These are phyloP conservation scores for Synergus itoensis DNA, from an alignment of 2,888 invertebrate genomes.

Conservation along the genomic window DNA sequence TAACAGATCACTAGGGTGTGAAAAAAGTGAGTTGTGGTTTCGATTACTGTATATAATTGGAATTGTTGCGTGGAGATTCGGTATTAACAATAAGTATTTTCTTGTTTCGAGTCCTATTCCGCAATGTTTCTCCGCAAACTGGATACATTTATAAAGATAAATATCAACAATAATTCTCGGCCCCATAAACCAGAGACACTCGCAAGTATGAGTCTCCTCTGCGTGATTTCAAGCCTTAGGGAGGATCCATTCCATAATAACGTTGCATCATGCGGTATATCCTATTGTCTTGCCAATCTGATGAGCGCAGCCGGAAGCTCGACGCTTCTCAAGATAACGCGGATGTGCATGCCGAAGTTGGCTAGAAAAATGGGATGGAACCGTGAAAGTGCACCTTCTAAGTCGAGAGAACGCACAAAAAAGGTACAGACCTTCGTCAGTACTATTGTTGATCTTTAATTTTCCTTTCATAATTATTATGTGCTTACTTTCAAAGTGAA, in stretches of 20 bases:
- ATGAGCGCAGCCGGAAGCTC: slow-evolving; percentile 66
- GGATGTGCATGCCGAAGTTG: slow-evolving; percentile 58
- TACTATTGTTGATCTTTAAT: slow-evolving; percentile 20
- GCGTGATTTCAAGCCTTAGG: slow-evolving; percentile 55
- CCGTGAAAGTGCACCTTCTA: slow-evolving; percentile 51
- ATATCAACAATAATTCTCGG: slow-evolving; percentile 39
- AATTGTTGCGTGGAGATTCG: neutral
- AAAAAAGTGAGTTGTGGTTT: neutral
- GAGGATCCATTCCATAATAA: slow-evolving; percentile 64
- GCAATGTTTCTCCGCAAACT: slow-evolving; percentile 26
- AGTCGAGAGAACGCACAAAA: slow-evolving; percentile 42
- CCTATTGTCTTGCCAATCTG: slow-evolving; percentile 71
- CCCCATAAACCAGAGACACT: slow-evolving; percentile 36
- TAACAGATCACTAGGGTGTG: neutral
- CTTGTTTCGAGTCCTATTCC: neutral
- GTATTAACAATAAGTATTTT: neutral
- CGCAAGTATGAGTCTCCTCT: slow-evolving; percentile 48
- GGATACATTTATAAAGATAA: slow-evolving; percentile 39
- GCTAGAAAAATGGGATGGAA: slow-evolving; percentile 53
- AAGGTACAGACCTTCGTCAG: slow-evolving; percentile 26
- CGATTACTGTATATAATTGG: neutral
- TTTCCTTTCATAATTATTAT: slow-evolving; percentile 22
- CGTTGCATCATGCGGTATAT: slow-evolving; percentile 65
- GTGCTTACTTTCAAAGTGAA: slow-evolving; percentile 11
- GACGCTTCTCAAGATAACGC: slow-evolving; percentile 60